Conservation (phyloP, 1,140 invertebrate genomes). For the Microplitis mediator region DNA sequence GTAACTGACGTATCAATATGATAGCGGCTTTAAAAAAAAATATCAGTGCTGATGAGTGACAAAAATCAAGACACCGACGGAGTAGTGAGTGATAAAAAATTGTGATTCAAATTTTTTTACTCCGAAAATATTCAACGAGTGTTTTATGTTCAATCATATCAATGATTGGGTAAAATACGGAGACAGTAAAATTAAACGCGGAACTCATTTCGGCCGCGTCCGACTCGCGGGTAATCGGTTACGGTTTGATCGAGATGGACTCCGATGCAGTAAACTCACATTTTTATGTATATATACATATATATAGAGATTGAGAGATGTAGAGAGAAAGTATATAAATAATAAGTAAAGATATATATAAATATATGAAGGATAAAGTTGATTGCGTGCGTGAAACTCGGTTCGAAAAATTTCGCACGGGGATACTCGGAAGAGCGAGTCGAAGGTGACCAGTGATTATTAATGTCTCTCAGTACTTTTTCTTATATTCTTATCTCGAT, state of each 20-base stretch:
- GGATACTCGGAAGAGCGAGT: slow-evolving; percentile 23
- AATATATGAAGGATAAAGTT: neutral
- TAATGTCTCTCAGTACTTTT: slow-evolving; percentile 26
- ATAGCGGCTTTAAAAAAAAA: too few relatives aligned
- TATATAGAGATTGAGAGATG: neutral
- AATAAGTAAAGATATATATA: neutral
- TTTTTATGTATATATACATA: neutral
- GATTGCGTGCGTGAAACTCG: slow-evolving; percentile 17
- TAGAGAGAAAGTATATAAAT: neutral
- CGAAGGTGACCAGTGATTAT: slow-evolving; percentile 35
- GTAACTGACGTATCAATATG: too few relatives aligned
- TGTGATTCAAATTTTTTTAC: too few relatives aligned
- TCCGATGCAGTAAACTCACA: neutral
- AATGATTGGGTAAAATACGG: too few relatives aligned
- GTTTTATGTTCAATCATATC: too few relatives aligned
- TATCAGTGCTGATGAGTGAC: too few relatives aligned
- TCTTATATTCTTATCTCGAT: neutral
- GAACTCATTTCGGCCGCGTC: slow-evolving; percentile 13
- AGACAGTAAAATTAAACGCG: neutral
- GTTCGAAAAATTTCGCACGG: slow-evolving; percentile 18
- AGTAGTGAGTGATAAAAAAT: too few relatives aligned
- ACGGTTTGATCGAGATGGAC: slow-evolving; percentile 4
- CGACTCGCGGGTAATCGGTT: slow-evolving; percentile 25
- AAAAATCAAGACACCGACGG: too few relatives aligned
- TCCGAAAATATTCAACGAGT: too few relatives aligned